Evolutionary conservation across 2,888 invertebrate species (phyloP).

Genomic region (Drosophila infuscata): DNA sequence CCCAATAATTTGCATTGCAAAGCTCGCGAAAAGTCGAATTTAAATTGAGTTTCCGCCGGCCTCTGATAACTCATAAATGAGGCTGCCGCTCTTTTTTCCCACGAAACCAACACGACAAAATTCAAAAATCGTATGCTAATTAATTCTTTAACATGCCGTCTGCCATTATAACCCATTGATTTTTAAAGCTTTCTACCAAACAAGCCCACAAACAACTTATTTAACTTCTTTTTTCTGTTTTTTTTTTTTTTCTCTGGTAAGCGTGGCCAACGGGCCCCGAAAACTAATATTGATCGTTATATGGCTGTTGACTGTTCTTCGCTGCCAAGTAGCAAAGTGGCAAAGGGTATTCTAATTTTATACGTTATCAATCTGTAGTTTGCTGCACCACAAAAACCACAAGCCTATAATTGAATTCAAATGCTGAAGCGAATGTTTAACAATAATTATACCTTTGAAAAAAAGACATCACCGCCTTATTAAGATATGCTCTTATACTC

Average conservation of each 20-base stretch:
- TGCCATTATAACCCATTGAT: slow-evolving; percentile 68
- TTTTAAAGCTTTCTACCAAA: slow-evolving; percentile 71
- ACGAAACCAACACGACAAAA: slow-evolving; percentile 66
- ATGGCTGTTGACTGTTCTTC: slow-evolving; percentile 38
- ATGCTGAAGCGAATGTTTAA: slow-evolving; percentile 64
- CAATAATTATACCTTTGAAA: slow-evolving; percentile 59
- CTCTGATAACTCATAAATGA: slow-evolving; percentile 48
- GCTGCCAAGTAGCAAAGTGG: slow-evolving; percentile 9
- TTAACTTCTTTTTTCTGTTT: slow-evolving; percentile 27
- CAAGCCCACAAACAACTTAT: slow-evolving; percentile 73
- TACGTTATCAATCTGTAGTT: slow-evolving; percentile 12
- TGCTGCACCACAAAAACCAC: slow-evolving; percentile 50
- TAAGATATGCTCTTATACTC: neutral
- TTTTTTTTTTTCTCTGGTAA: neutral
- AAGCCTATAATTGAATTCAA: slow-evolving; percentile 68
- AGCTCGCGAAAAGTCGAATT: slow-evolving; percentile 38
- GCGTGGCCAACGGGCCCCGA: slow-evolving; percentile 33
- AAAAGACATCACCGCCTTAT: slow-evolving; percentile 2
- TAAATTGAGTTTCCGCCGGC: slow-evolving; percentile 57
- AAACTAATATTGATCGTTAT: slow-evolving; percentile 38
- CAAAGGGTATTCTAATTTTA: neutral
- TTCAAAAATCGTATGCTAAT: slow-evolving; percentile 72
- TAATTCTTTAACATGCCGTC: slow-evolving; percentile 67
- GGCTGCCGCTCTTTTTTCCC: slow-evolving; percentile 60
- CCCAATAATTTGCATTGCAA: slow-evolving; percentile 57